Evolutionary conservation across 1,140 invertebrate species (phyloP).

Genomic region (Drosophila bipectinata): DNA sequence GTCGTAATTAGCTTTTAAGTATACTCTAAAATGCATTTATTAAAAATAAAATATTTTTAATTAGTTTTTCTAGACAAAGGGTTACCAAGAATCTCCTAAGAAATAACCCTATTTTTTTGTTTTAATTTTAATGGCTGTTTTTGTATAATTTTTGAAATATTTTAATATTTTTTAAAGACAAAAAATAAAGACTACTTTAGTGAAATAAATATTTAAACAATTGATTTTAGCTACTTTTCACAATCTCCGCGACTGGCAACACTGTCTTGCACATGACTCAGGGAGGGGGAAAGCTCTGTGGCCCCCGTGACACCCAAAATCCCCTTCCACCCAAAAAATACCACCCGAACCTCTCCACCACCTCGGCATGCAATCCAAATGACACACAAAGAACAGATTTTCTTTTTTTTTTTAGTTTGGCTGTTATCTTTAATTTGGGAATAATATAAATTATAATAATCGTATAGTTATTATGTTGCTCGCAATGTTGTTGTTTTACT

Average conservation of each 20-base stretch:
- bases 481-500: conserved; percentile 78
- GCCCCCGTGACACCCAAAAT: conserved; percentile 16
- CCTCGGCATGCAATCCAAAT: neutral
- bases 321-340: neutral
- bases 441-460: conserved; percentile 83
- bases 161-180: too few relatives aligned
- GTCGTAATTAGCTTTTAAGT: conserved; percentile 17
- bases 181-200: too few relatives aligned
- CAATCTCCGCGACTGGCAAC: neutral
- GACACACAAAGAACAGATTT: neutral
- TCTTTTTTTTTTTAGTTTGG: conserved; percentile 58
- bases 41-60: conserved; percentile 9
- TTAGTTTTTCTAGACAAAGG: conserved; percentile 1
- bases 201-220: neutral
- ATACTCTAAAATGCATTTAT: conserved; percentile 40
- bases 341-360: neutral
- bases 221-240: neutral
- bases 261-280: conserved; percentile 63
- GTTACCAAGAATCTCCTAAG: too few relatives aligned
- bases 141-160: too few relatives aligned
- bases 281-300: conserved; percentile 48
- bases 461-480: conserved; percentile 77
- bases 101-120: neutral
- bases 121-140: neutral
- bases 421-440: conserved; percentile 82